A percentile compares a stretch with the other conserved stretches of the same genome.
phyloP scores from a whole-genome alignment of 1,140 invertebrate species.

The Zaprionus vittiger region DNA sequence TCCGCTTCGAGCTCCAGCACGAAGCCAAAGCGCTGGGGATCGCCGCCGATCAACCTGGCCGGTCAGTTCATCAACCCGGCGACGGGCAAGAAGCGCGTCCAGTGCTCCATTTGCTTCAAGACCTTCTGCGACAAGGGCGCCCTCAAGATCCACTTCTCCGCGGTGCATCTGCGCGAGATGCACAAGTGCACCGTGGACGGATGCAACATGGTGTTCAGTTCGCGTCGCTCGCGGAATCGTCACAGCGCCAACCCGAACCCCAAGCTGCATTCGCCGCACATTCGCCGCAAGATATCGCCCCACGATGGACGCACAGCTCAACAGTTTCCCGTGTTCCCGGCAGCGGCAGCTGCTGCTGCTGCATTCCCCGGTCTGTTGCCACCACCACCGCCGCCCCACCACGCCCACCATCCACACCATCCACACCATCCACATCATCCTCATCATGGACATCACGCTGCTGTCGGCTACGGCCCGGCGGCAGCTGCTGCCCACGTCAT shows the following conservation, averaged over 20 bases:
- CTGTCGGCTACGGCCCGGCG: conserved; percentile 48
- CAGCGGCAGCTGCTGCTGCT: conserved; percentile 84
- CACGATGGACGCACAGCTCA: conserved; percentile 95
- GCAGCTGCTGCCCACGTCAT: conserved; percentile 48
- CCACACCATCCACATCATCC: conserved; percentile 19
- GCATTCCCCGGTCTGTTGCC: conserved; percentile 85
- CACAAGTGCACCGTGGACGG: conserved; percentile 91
- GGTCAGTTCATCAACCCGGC: conserved; percentile 96
- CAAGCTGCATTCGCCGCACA: conserved; percentile 97
- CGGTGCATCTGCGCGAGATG: conserved; percentile 93
- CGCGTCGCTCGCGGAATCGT: conserved; percentile 89
- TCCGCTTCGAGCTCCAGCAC: conserved; percentile 13
- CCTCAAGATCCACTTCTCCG: conserved; percentile 99
- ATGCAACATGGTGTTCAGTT: conserved; percentile 93
- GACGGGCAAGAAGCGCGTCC: conserved; percentile 97
- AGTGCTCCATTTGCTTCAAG: conserved; percentile 99
- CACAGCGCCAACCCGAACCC: conserved; percentile 99
- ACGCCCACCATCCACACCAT: conserved; percentile 20
- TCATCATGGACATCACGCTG: conserved; percentile 32
- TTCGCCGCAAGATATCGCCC: conserved; percentile 95
- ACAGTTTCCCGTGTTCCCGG: conserved; percentile 88
- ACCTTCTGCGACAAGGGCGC: conserved; percentile 99
- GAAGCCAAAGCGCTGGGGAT: conserved; percentile 80
- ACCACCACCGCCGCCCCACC: conserved; percentile 70
- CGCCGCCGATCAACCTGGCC: conserved; percentile 92